Evolutionary conservation across 1,140 invertebrate genomes (phyloP).

Genomic region (Drosophila ambigua): DNA sequence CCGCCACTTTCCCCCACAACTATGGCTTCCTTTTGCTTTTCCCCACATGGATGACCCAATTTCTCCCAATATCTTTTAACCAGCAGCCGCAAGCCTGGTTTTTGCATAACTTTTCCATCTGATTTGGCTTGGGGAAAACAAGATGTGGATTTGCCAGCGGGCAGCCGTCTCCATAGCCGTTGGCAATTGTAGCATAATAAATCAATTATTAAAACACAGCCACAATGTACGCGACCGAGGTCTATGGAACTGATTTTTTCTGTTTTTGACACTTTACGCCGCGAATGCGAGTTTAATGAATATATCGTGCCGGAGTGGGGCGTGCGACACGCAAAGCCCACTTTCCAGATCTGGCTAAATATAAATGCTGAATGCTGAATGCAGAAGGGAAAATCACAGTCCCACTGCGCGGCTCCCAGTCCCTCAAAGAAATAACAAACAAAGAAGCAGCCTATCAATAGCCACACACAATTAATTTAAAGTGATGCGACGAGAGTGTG

Average conservation of each 20-base stretch:
- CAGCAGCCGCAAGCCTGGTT: constrained; percentile 14
- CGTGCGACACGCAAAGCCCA: constrained; percentile 74
- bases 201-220: constrained; percentile 55
- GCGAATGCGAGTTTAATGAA: constrained; percentile 40
- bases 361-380: constrained; percentile 35
- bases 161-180: constrained; percentile 12
- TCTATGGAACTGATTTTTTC: constrained; percentile 36
- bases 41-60: constrained; percentile 37
- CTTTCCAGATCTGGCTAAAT: constrained; percentile 62
- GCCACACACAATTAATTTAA: constrained; percentile 65
- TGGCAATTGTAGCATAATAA: constrained; percentile 59
- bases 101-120: constrained; percentile 73
- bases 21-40: constrained; percentile 8
- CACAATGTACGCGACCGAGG: constrained; percentile 28
- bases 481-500: constrained; percentile 30
- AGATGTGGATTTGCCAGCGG: constrained; percentile 43
- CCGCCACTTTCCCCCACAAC: neutral
- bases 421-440: constrained; percentile 41
- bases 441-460: constrained; percentile 68
- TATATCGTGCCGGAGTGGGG: constrained; percentile 32
- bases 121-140: constrained; percentile 65
- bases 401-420: neutral
- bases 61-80: constrained; percentile 9
- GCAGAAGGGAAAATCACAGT: constrained; percentile 43
- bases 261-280: constrained; percentile 65